Percentiles rank a stretch among this genome's conserved stretches.
These are phyloP conservation scores for Pseudonaja textilis DNA, from an alignment of 2,113 vertebrate genomes.

Conservation along the genomic window DNA sequence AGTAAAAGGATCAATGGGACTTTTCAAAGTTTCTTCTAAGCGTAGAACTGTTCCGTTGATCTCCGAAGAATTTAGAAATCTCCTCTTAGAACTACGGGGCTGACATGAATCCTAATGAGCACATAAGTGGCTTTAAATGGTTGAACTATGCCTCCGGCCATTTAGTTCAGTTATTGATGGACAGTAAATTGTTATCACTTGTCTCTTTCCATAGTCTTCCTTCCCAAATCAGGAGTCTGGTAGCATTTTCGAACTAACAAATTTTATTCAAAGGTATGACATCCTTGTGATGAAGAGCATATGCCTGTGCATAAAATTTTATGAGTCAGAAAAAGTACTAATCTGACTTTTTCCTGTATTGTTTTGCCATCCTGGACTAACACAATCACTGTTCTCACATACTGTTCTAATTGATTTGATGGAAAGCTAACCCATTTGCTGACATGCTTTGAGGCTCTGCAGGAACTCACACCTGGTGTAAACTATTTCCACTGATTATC, in stretches of 20 bases:
- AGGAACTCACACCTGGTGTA: not conserved
- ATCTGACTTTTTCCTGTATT: not conserved
- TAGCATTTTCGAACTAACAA: not conserved
- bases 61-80: constrained; percentile 30
- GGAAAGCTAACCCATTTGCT: not conserved
- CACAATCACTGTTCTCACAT: not conserved
- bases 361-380: not conserved
- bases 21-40: constrained; percentile 25
- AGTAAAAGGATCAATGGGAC: not conserved
- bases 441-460: not conserved
- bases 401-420: not conserved
- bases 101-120: constrained; percentile 43
- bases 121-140: not conserved
- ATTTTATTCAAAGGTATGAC: not conserved
- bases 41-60: constrained; percentile 1
- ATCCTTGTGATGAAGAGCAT: not conserved
- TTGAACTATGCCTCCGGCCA: constrained; percentile 5
- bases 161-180: not conserved
- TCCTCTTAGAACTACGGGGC: constrained; percentile 40
- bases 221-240: not conserved
- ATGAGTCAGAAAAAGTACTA: not conserved
- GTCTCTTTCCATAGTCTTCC: not conserved
- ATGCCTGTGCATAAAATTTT: not conserved
- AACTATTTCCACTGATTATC: not conserved
- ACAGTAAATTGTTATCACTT: constrained; percentile 3